Evolutionary conservation across 2,888 invertebrate species (phyloP).

Genomic region (Embidobia sp.): DNA sequence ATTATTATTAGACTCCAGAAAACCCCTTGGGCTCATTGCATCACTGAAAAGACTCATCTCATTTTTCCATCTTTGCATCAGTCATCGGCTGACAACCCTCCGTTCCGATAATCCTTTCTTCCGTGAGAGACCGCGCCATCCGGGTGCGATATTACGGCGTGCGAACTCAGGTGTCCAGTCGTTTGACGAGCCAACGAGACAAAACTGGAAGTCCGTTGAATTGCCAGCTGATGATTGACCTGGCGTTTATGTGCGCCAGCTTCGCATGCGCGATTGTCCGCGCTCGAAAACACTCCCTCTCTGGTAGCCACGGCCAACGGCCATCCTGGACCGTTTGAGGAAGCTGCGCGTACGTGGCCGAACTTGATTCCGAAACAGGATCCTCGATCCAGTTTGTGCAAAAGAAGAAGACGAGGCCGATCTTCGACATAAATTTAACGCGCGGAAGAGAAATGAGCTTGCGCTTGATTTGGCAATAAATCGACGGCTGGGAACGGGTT

Average conservation of each 20-base stretch:
- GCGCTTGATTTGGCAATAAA: constrained; percentile 43
- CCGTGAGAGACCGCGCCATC: constrained; percentile 38
- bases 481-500: constrained; percentile 19
- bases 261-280: constrained; percentile 49
- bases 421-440: constrained; percentile 45
- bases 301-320: constrained; percentile 67
- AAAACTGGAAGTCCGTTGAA: constrained; percentile 70
- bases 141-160: constrained; percentile 42
- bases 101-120: constrained; percentile 52
- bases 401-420: constrained; percentile 44
- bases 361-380: constrained; percentile 81
- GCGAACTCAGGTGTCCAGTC: constrained; percentile 67
- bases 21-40: too few relatives aligned
- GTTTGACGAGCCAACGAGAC: constrained; percentile 68
- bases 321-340: constrained; percentile 77
- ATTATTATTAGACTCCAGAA: too few relatives aligned
- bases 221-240: constrained; percentile 64
- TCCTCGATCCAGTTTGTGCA: constrained; percentile 74
- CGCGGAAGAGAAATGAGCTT: constrained; percentile 36
- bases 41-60: constrained; percentile 2
- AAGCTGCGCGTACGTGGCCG: constrained; percentile 68
- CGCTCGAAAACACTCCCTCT: constrained; percentile 50
- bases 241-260: constrained; percentile 39
- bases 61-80: constrained; percentile 22
- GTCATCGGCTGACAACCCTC: constrained; percentile 33